phyloP scores from a whole-genome alignment of 2,113 vertebrate species.

The Pygoscelis adeliae region DNA sequence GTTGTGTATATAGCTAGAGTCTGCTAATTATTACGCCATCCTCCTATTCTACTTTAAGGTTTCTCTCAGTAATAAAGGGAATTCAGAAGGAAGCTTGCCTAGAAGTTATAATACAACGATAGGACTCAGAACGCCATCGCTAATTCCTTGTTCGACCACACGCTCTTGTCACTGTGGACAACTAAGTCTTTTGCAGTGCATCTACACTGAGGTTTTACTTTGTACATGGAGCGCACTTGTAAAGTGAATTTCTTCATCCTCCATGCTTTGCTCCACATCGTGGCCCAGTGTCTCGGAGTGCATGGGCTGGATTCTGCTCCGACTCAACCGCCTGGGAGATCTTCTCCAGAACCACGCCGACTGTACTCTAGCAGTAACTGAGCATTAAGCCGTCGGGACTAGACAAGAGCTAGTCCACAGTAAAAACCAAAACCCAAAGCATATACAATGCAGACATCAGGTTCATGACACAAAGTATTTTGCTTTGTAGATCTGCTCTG shows the following conservation, averaged over 20 bases:
- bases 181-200: background rate
- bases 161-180: background rate
- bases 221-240: rapidly evolving
- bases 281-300: background rate
- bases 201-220: background rate
- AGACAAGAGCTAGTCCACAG: background rate
- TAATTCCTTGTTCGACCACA: background rate
- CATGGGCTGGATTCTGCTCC: background rate
- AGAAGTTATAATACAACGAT: rapidly evolving
- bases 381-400: background rate
- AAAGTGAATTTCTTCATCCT: background rate
- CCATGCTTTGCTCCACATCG: background rate
- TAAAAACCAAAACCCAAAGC: background rate
- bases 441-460: background rate
- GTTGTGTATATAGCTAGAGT: background rate
- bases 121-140: background rate
- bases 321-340: background rate
- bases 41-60: background rate
- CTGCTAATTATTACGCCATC: background rate
- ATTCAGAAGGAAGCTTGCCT: background rate
- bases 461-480: background rate
- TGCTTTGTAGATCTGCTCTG: background rate
- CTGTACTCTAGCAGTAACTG: background rate
- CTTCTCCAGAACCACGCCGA: background rate
- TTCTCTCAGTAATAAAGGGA: background rate